Base-by-base conservation (phyloP, 2,888 invertebrate genomes). In the Dryobotodes eremita region DNA sequence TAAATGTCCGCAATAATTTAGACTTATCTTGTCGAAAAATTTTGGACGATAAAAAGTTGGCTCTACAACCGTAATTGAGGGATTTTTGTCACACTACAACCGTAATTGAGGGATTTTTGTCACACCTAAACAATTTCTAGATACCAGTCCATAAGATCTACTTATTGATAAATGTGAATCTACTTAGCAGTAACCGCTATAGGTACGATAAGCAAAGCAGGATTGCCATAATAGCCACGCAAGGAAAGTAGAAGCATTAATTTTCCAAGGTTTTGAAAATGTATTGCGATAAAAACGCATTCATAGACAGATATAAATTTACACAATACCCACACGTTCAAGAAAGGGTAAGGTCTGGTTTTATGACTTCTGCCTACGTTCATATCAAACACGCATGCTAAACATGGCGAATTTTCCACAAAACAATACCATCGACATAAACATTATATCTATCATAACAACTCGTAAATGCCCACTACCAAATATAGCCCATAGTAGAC, bases 1-100 rank as follows among this genome's bases (percentile, higher is more conserved):
- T 94, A 81, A 95, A 95, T 93, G 92, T 82, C 92, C 92, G 92
- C 93, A 92, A 96, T 96, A 95, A 96, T 95, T 97, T 94, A 96
- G 95, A 93, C 95, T 96, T 94, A 95, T 94, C 93, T 92, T 94
- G 94, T 95, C 94, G 92, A 87, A 87, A 80, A 84, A 57, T 76
- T 74, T 73, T 83, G 71, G 72, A 26, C 17, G 23, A 46, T 26
- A 59, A 65, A 76, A 53, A 65, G 11, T 73, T 26, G 26, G 42
- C n/a, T 13, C 20, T 10, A 53, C 8, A 23, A 20, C 53, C 20
- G 8, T 20, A 53, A 53, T 53, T 8, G 8, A 53, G 20, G 53
- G 53, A 20, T 20, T 42, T 55, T 55, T n/a, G 2, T 23, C 20
- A 20, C 46, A 53, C 17, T 10, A 53, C 8, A 23, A 20, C 53